Base-by-base conservation (phyloP, 2,113 vertebrate species). In the Mystacornis crossleyi region DNA sequence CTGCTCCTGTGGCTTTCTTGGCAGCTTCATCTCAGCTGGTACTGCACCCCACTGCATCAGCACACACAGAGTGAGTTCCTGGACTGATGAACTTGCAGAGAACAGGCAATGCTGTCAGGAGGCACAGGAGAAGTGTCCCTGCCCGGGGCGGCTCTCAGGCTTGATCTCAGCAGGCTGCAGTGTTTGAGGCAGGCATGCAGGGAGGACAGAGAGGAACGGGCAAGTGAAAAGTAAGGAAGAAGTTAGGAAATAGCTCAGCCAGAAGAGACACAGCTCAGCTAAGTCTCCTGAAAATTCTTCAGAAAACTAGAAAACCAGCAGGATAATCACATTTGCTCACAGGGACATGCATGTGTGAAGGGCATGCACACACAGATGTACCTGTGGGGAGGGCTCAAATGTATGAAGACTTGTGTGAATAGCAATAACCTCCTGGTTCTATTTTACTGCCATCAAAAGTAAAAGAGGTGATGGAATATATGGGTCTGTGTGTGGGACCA, bases 1-100 rank as follows among this genome's bases (percentile, higher is more conserved):
- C 51, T 29, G 31, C 55, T 94, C 80, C 92, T 12, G 62, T 66
- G 86, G 90, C 75, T 93, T 70, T 83, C 72, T 43, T 55, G 67
- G 82, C 64, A 65, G 67, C 67, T 90, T 40, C 17, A 21, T 73
- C 67, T 73, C 55, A 8, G 69, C 54, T 77, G 79, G 58, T 88
- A 14, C 50, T 25, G 67, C 67, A 42, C 20, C 42, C 62, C 50
- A 57, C 16, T 2, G 5, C 79, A 81, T 24, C 45, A 9, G 1
- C 15, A 7, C 33, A 33, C 23, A 11, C 36, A 6, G 7, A 24
- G 58, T 0, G 1, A 19, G 64, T 6, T 89, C 62, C 38, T 1
- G 9, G 33, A 3, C 38, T 29, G 62, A 6, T 7, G 83, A 40
- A 28, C 34, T n/a, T 7, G 29, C 47, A 31, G 77, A 33, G 38